A percentile compares a stretch with the other conserved stretches of the same genome.
Evolutionary conservation across 1,140 invertebrate genomes (phyloP).

Genomic region (Holcopasites calliopsidis): DNA sequence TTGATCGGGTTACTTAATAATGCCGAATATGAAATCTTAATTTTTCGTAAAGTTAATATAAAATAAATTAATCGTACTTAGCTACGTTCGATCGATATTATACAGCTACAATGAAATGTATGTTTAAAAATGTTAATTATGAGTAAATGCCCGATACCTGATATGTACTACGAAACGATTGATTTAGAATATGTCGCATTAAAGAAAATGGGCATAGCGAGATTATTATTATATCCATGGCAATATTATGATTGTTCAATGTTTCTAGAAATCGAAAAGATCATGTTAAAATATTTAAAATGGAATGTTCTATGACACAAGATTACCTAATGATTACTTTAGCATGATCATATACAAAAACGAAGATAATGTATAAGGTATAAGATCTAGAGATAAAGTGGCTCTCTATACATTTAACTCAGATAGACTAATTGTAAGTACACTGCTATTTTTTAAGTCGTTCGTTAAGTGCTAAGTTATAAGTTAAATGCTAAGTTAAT

Average conservation of each 20-base stretch:
- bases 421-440: conserved; percentile 24
- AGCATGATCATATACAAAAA: background rate
- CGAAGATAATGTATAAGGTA: background rate
- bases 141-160: conserved; percentile 72
- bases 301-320: conserved; percentile 32
- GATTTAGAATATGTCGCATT: conserved; percentile 48
- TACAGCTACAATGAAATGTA: conserved; percentile 43
- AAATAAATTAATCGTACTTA: conserved; percentile 38
- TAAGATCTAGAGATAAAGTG: conserved; percentile 28
- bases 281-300: conserved; percentile 2
- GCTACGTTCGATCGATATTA: conserved; percentile 35
- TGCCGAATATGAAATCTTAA: conserved; percentile 10
- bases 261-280: background rate
- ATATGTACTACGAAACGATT: conserved; percentile 67
- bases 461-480: background rate
- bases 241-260: background rate
- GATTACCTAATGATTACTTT: background rate
- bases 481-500: conserved; percentile 1
- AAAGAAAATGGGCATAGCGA: conserved; percentile 24
- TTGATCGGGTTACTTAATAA: conserved; percentile 10
- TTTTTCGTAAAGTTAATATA: background rate
- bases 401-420: conserved; percentile 22
- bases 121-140: conserved; percentile 46
- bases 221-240: conserved; percentile 23
- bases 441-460: conserved; percentile 6